A percentile compares a stretch with the other conserved stretches of the same genome.
Conservation (phyloP, 2,797 vertebrate genomes). For the Micromesistius poutassou region DNA sequence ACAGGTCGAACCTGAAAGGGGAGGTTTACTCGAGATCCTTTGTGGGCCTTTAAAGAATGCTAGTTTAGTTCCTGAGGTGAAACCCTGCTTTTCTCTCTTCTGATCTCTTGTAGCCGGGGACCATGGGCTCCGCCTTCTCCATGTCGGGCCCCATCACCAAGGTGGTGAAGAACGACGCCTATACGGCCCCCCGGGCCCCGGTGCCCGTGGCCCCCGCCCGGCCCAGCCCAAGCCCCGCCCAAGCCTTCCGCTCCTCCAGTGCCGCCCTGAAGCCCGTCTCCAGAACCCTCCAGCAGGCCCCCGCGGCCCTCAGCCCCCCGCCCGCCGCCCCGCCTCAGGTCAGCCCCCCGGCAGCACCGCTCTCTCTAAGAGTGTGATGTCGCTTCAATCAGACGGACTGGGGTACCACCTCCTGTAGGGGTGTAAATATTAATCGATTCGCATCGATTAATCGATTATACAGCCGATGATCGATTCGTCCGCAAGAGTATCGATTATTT, state of each 20-base stretch:
- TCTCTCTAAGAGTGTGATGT: not conserved
- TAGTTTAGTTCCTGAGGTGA: not conserved
- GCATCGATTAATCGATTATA: too few species aligned
- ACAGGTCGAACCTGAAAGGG: not conserved
- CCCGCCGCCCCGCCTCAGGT: conserved; percentile 59
- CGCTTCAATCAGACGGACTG: not conserved
- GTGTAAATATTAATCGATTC: too few species aligned
- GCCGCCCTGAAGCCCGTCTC: conserved; percentile 78
- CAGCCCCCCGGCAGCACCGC: not conserved
- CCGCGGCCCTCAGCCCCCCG: conserved; percentile 46
- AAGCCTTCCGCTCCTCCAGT: conserved; percentile 39
- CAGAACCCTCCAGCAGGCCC: conserved; percentile 83
- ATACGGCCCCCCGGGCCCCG: conserved; percentile 79
- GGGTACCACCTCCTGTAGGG: not conserved
- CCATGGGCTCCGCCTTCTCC: conserved; percentile 77
- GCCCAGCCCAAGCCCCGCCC: conserved; percentile 47
- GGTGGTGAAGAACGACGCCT: conserved; percentile 94
- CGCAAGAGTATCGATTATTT: too few species aligned
- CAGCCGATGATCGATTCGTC: too few species aligned
- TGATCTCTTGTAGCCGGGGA: conserved; percentile 67
- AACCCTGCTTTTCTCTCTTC: not conserved
- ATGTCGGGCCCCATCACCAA: conserved; percentile 88
- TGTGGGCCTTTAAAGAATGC: not conserved
- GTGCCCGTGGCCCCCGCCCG: conserved; percentile 65
- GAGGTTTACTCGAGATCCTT: too few species aligned